These are phyloP conservation scores for Apotomis capreana DNA, from an alignment of 2,888 invertebrate species.

Conservation along the genomic window DNA sequence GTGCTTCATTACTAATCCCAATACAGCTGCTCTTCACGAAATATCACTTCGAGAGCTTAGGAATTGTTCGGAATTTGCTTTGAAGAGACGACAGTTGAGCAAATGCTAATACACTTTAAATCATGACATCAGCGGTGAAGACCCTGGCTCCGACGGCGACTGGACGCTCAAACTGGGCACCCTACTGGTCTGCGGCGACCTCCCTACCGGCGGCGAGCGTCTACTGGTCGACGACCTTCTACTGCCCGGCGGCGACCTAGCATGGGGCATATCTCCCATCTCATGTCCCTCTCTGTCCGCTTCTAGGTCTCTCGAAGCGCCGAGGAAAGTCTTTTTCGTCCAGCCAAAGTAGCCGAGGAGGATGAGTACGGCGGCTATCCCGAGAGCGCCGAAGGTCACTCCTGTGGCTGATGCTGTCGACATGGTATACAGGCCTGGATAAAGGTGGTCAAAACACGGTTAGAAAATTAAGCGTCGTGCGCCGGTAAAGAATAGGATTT, in stretches of 20 bases:
- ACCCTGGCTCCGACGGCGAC: conserved; percentile 62
- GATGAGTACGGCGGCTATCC: conserved; percentile 54
- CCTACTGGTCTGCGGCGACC: conserved; percentile 11
- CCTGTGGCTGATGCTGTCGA: conserved; percentile 73
- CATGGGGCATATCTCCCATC: conserved; percentile 16
- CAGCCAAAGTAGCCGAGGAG: conserved; percentile 64
- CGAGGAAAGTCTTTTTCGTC: conserved; percentile 64
- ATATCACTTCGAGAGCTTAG: too few relatives aligned
- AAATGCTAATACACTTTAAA: too few relatives aligned
- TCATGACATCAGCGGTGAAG: conserved; percentile 48
- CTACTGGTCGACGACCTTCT: conserved; percentile 36
- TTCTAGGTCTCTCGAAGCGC: conserved; percentile 50
- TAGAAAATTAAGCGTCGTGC: background rate
- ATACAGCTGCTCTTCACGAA: too few relatives aligned
- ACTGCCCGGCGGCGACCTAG: conserved; percentile 34
- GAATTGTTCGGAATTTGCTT: too few relatives aligned
- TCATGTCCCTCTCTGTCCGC: conserved; percentile 56
- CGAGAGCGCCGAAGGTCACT: conserved; percentile 65
- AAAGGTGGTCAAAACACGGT: conserved; percentile 33
- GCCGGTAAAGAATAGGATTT: background rate
- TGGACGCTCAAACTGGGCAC: conserved; percentile 59
- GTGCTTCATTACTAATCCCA: too few relatives aligned
- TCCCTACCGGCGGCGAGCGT: conserved; percentile 19
- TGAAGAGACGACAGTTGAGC: too few relatives aligned
- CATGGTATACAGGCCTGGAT: conserved; percentile 69